Base-by-base conservation (phyloP, 2,113 vertebrate species). In the Ardeotis arabs region DNA sequence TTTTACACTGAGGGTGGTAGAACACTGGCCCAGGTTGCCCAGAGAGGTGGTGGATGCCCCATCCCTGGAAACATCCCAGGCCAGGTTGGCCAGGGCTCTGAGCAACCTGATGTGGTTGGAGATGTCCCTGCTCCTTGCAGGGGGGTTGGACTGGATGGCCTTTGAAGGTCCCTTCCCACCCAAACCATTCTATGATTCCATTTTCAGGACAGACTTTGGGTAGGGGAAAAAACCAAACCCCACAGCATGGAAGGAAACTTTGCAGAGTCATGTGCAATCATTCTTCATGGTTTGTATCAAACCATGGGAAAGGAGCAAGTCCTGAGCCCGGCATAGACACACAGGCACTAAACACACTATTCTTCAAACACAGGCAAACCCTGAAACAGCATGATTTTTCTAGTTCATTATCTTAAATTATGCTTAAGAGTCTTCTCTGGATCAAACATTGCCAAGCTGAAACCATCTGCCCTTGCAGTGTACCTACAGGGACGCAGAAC, bases 341-440 rank as follows among this genome's bases (percentile, higher is more conserved):
- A 15, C 2, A 23, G 12, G 25, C 1, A 2, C 13, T 64, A 27
- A 87, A 52, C 3, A 29, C 1, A 21, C 4, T 17, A 6, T 37
- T 52, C 67, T 20, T 9, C 24, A 62, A 81, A 45, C 6, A 39
- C 7, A 66, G 21, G 19, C 18, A 83, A 64, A 60, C 3, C 4
- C 28, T 4, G 2, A 33, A 76, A 21, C 4, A 53, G 25, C 13
- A 5, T 5, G 17, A 39, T 45, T 73, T 75, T 79, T 82, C 52
- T 35, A 17, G 12, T 22, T 89, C 22, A 5, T 39, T 14, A 82
- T 15, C n/a, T 73, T 37, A 35, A 62, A 24, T 72, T 56, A 78
- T 12, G 12, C 58, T 31, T 21, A 27, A 27, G 35, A 29, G 25
- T 41, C 18, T 45, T 39, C 33, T 56, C 25, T 27, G 22, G 13